phyloP scores from a whole-genome alignment of 2,113 vertebrate genomes.

The Bolborhynchus lineola region DNA sequence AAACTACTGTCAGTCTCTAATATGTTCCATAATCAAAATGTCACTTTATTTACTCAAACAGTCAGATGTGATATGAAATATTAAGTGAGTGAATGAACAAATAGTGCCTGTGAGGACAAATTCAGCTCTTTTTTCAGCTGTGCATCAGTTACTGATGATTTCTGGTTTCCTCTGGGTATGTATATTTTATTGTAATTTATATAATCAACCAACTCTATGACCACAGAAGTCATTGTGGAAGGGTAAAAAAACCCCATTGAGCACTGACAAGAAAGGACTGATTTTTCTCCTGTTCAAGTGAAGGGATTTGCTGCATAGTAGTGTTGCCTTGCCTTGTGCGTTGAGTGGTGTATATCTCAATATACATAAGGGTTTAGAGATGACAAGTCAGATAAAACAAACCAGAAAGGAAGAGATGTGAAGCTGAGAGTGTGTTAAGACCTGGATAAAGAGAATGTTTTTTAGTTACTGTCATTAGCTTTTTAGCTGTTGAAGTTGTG shows the following conservation, averaged over 20 bases:
- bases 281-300: neutral
- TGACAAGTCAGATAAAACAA: neutral
- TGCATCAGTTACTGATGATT: neutral
- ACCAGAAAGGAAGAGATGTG: neutral
- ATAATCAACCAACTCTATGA: neutral
- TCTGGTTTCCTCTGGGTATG: neutral
- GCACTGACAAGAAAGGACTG: neutral
- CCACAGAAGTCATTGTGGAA: neutral
- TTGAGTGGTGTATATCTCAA: neutral
- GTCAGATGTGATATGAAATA: slow-evolving; percentile 24
- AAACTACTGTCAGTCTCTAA: slow-evolving; percentile 11
- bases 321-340: neutral
- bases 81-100: neutral
- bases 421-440: neutral
- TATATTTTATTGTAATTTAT: neutral
- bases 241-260: neutral
- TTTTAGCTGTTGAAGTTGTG: neutral
- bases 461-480: neutral
- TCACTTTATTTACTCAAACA: slow-evolving; percentile 43
- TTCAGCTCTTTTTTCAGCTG: neutral
- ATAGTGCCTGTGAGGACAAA: neutral
- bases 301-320: neutral
- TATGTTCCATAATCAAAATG: slow-evolving; percentile 30
- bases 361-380: neutral
- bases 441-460: neutral